Evolutionary conservation across 2,888 invertebrate genomes (phyloP).

Genomic region (Theretra japonica): DNA sequence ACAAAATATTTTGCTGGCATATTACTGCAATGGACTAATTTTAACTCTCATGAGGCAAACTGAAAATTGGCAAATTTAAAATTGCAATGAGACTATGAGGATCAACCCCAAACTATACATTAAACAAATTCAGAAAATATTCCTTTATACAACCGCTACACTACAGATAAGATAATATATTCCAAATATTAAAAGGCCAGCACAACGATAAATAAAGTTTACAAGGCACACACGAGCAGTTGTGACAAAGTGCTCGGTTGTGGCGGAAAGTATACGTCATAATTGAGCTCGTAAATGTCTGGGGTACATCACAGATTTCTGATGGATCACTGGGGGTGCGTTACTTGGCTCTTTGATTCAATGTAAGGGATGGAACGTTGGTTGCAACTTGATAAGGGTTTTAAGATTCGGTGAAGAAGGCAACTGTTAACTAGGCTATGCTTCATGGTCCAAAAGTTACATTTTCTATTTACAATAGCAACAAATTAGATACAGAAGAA

Average conservation of each 20-base stretch:
- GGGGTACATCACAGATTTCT: slow-evolving; percentile 67
- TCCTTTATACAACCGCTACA: neutral
- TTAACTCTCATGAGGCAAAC: too few species aligned
- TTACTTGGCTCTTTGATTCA: slow-evolving; percentile 1
- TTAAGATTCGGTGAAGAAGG: too few species aligned
- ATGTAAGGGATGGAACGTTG: neutral
- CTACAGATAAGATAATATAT: neutral
- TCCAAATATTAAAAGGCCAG: slow-evolving; percentile 38
- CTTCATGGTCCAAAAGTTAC: too few species aligned
- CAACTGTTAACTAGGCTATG: too few species aligned
- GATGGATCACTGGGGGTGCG: slow-evolving; percentile 63
- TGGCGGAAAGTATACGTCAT: slow-evolving; percentile 76
- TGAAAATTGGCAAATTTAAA: too few species aligned
- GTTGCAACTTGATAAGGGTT: neutral
- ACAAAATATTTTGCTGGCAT: too few species aligned
- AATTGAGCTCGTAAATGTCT: slow-evolving; percentile 77
- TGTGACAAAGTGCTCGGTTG: slow-evolving; percentile 59
- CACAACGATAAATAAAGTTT: slow-evolving; percentile 54
- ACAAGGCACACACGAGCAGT: slow-evolving; percentile 54
- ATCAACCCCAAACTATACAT: too few species aligned
- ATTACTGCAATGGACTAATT: too few species aligned
- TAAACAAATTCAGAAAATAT: neutral
- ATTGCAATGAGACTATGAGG: too few species aligned
- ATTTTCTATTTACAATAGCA: too few species aligned
- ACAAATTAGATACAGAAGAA: too few species aligned